Percentiles rank a stretch among this genome's conserved stretches.
Conservation (phyloP, 2,797 vertebrate species). For the Lindbergichthys nudifrons region DNA sequence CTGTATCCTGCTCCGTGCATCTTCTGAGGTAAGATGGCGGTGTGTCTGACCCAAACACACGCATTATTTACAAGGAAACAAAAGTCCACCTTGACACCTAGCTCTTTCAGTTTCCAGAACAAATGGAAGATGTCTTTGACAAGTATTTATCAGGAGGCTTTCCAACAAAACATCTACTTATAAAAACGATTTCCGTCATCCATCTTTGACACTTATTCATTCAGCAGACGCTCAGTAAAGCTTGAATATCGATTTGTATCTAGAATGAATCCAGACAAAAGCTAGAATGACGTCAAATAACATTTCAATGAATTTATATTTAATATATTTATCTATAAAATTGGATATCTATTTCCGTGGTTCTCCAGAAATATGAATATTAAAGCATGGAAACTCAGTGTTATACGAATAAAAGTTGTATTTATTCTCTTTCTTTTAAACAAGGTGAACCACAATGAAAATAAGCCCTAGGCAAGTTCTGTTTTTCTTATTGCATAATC, state of each 20-base stretch:
- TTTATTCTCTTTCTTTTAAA: constrained; percentile 9
- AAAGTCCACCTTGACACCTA: constrained; percentile 32
- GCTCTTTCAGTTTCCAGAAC: constrained; percentile 31
- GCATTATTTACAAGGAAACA: constrained; percentile 32
- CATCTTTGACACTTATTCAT: constrained; percentile 53
- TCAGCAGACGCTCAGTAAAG: constrained; percentile 63
- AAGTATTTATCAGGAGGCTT: constrained; percentile 42
- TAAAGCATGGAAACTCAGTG: neutral
- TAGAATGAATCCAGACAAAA: constrained; percentile 45
- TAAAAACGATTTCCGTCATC: constrained; percentile 42
- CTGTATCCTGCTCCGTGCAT: constrained; percentile 18
- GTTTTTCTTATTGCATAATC: constrained; percentile 6
- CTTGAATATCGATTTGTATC: constrained; percentile 46
- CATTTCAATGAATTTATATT: constrained; percentile 2
- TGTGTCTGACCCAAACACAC: constrained; percentile 44
- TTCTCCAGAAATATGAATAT: neutral
- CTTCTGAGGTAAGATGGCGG: constrained; percentile 30
- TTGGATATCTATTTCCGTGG: neutral
- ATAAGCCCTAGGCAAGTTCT: constrained; percentile 2
- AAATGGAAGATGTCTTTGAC: constrained; percentile 47
- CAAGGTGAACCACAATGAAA: constrained; percentile 30
- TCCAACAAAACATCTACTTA: constrained; percentile 59
- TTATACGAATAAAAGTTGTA: neutral
- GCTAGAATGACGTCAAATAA: constrained; percentile 28
- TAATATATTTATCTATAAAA: no score